Percentiles rank a stretch among this genome's conserved stretches.
Conservation (phyloP, 35 echinoderm and acorn worm species). For the Eucidaris tribuloides region DNA sequence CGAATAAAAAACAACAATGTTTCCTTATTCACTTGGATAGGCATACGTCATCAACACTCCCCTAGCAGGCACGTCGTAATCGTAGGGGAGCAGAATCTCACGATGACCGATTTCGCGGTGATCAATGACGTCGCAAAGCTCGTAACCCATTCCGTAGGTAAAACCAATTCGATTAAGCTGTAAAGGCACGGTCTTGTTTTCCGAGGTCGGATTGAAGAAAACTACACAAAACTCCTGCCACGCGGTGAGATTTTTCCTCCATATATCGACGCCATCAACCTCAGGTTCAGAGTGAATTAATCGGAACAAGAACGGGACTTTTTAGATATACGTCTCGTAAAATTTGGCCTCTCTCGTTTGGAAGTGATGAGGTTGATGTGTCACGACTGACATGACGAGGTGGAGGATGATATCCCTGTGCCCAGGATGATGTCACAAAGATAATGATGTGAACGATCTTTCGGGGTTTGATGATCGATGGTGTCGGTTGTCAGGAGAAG, state of each 20-base stretch:
- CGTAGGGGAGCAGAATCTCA: not conserved
- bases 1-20: not conserved
- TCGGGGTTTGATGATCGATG: no score
- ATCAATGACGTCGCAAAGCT: slow-evolving; percentile 17
- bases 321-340: no score
- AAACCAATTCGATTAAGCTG: slow-evolving; percentile 25
- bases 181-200: slow-evolving; percentile 6
- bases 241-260: not conserved
- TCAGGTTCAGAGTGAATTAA: no score
- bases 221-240: slow-evolving; percentile 21
- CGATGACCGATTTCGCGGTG: slow-evolving; percentile 33
- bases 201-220: not conserved
- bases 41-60: slow-evolving; percentile 34
- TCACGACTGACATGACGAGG: no score
- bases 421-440: no score
- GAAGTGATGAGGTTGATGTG: no score
- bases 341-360: no score
- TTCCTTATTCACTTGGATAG: slow-evolving; percentile 20
- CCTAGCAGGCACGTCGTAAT: slow-evolving; percentile 8
- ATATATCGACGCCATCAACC: not conserved
- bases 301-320: no score
- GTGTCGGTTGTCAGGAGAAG: no score
- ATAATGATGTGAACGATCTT: no score
- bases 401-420: no score
- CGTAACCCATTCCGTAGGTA: slow-evolving; percentile 27